Evolutionary conservation across 2,888 invertebrate species (phyloP).

Genomic region (Acronicta psi): DNA sequence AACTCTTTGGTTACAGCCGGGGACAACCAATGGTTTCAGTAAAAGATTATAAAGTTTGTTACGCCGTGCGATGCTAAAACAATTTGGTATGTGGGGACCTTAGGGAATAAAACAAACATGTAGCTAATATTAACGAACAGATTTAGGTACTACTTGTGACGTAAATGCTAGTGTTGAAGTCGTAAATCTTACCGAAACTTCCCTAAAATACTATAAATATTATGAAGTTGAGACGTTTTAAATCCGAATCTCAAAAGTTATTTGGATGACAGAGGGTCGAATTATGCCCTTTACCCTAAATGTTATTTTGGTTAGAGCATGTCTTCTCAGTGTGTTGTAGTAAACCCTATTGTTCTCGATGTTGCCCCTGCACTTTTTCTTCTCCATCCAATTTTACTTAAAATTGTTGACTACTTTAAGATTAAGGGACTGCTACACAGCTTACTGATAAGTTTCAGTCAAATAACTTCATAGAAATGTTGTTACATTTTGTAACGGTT

Average conservation of each 20-base stretch:
- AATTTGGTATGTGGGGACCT: too few species aligned
- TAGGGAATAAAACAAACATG: too few species aligned
- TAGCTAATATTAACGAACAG: too few species aligned
- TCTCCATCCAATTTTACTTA: slow-evolving; percentile 25
- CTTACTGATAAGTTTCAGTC: too few species aligned
- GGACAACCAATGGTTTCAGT: too few species aligned
- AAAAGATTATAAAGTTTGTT: too few species aligned
- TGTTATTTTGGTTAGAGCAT: slow-evolving; percentile 45
- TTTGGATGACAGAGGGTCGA: slow-evolving; percentile 39
- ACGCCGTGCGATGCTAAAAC: too few species aligned
- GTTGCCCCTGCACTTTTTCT: slow-evolving; percentile 7
- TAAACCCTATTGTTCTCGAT: slow-evolving; percentile 31
- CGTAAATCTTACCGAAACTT: not conserved
- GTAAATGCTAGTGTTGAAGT: not conserved
- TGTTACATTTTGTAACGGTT: too few species aligned
- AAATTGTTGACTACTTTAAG: not conserved
- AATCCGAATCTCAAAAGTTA: slow-evolving; percentile 13
- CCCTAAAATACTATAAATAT: too few species aligned
- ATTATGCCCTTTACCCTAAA: slow-evolving; percentile 42
- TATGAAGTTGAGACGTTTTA: not conserved
- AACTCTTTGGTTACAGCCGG: too few species aligned
- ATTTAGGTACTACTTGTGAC: not conserved
- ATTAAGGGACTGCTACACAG: too few species aligned
- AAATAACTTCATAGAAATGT: too few species aligned
- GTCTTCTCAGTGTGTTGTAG: slow-evolving; percentile 33